Evolutionary conservation across 1,140 invertebrate genomes (phyloP), one percentile per base, ranked within the genome.

Genomic region (Colletes gigas): DNA sequence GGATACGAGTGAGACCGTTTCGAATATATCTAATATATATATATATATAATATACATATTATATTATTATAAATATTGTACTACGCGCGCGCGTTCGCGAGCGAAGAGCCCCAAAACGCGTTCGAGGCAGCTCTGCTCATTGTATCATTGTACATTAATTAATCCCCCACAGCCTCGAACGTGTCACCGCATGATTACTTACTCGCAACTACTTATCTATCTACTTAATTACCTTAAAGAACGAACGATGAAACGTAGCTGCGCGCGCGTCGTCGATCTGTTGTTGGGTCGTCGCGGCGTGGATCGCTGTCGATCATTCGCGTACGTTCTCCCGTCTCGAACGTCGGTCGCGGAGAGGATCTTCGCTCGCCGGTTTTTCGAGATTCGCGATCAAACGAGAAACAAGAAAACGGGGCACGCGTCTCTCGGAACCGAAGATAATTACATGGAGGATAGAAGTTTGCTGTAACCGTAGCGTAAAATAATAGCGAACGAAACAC

Each of bases 1-100:
- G 83, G 83, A 92, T 89, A 91, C 88, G 91, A 92, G 90, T 91
- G 91, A 92, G 90, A 92, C 87, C 87, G 86, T 90, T 30, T 91
- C 90, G 83, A 88, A 89, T 82, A 84, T 90, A 89, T 91, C 81
- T 89, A 90, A 91, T 92, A 91, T 50, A 50, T 50, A 50, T 50
- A 47, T 47, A 47, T 50, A 50, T 92, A 89, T 88, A 88, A 86
- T 86, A 88, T 83, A 88, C 81, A 88, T 87, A 82, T 82, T 78
- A 83, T 68, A 72, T 78, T 78, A 83, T 62, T 69, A 84, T 70
- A 85, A 41, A 77, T 79, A 82, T 63, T 84, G 86, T 84, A 85
- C 79, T 87, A 89, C 83, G 84, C 47, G 76, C 62, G 39, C 86
- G 91, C 74, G 83, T 89, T 89, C 89, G 89, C 84, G 88, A 86